These are phyloP conservation scores for Synergus gifuensis DNA, from an alignment of 2,888 invertebrate species.

Conservation along the genomic window DNA sequence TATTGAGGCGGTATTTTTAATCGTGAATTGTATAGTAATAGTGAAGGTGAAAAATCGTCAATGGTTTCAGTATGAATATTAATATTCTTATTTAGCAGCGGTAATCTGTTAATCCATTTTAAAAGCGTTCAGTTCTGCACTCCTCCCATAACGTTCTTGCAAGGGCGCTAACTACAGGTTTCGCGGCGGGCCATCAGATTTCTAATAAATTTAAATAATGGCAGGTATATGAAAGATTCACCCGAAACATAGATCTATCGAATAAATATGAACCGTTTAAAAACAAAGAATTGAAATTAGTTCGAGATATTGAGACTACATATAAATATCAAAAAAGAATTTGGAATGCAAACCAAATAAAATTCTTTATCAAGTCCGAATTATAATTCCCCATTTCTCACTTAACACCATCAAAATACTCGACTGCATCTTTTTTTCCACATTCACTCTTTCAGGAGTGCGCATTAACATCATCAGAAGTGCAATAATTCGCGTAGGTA, in stretches of 20 bases:
- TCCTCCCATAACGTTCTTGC: conserved; percentile 22
- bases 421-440: conserved; percentile 15
- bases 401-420: background rate
- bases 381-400: background rate
- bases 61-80: conserved; percentile 1
- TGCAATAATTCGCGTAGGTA: conserved; percentile 8
- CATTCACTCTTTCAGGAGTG: background rate
- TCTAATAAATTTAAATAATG: conserved; percentile 59
- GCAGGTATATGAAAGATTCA: conserved; percentile 30
- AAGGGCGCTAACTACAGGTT: conserved; percentile 54
- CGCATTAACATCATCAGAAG: background rate
- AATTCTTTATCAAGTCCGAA: background rate
- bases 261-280: conserved; percentile 32
- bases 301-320: background rate
- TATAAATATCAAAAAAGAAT: background rate
- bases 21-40: background rate
- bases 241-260: conserved; percentile 39
- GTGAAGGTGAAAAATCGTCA: background rate
- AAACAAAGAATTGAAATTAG: background rate
- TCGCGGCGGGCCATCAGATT: conserved; percentile 53
- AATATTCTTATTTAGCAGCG: conserved; percentile 6
- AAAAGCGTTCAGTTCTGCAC: conserved; percentile 6
- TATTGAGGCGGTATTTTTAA: background rate
- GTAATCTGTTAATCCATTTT: conserved; percentile 27
- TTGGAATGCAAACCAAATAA: background rate